Evolutionary conservation across 2,888 invertebrate genomes (phyloP).

Genomic region (Cephus sareptanus): DNA sequence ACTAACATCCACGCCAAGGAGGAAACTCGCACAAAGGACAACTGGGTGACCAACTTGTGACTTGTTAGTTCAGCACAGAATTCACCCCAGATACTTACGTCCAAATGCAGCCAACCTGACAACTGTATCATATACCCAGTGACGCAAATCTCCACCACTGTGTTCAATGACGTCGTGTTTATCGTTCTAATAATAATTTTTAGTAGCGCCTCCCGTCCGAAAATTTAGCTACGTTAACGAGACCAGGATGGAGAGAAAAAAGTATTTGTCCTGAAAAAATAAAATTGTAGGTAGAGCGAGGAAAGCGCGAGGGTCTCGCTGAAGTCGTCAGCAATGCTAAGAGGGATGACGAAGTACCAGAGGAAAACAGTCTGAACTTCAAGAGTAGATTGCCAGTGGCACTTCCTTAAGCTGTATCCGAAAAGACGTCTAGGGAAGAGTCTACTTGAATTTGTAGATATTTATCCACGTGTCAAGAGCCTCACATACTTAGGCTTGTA

Average conservation of each 20-base stretch:
- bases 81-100: background rate
- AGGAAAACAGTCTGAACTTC: background rate
- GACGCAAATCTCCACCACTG: background rate
- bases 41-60: conserved; percentile 24
- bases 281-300: background rate
- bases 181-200: background rate
- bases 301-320: background rate
- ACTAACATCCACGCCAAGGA: background rate
- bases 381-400: background rate
- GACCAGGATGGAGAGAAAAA: background rate
- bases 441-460: background rate
- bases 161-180: background rate
- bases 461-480: background rate
- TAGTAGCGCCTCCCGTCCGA: background rate
- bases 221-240: background rate
- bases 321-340: background rate
- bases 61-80: background rate
- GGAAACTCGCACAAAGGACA: background rate
- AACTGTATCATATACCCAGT: background rate
- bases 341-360: background rate
- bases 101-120: background rate
- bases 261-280: background rate
- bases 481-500: background rate
- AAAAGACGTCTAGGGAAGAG: background rate
- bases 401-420: background rate